Evolutionary conservation across 2,113 vertebrate genomes (phyloP).

Genomic region (Callipepla californica): DNA sequence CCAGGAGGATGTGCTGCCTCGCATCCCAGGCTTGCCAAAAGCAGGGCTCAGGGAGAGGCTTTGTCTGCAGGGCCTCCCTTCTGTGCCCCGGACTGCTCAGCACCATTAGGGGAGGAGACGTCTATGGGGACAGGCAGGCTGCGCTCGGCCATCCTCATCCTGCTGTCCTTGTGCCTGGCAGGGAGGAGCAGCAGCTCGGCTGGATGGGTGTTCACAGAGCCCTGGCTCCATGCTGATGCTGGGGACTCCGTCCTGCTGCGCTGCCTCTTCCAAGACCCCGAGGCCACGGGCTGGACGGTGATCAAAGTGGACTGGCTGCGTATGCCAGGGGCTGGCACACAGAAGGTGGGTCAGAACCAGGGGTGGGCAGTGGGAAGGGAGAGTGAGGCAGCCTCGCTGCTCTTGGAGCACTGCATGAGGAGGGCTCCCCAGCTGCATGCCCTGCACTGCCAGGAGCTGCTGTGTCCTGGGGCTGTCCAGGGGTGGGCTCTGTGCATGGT

Average conservation of each 20-base stretch:
- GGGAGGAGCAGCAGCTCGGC: not conserved
- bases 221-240: constrained; percentile 18
- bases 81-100: not conserved
- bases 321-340: not conserved
- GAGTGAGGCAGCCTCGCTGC: rapidly evolving
- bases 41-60: constrained; percentile 18
- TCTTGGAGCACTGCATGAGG: rapidly evolving
- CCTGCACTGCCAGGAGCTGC: not conserved
- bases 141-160: not conserved
- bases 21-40: not conserved
- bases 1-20: constrained; percentile 64
- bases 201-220: not conserved
- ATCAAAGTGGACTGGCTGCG: constrained; percentile 75
- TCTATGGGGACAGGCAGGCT: constrained; percentile 23
- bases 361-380: rapidly evolving
- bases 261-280: constrained; percentile 58
- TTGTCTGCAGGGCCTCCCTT: not conserved
- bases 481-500: rapidly evolving
- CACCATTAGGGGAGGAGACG: not conserved
- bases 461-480: not conserved
- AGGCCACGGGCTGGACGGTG: constrained; percentile 13
- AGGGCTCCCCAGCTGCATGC: not conserved
- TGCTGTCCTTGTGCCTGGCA: constrained; percentile 53
- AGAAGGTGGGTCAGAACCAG: not conserved
- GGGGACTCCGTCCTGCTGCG: constrained; percentile 69